Percentiles rank a stretch among this genome's conserved stretches.
Evolutionary conservation across 2,888 invertebrate genomes (phyloP).

Genomic region (Physocephala rufipes): DNA sequence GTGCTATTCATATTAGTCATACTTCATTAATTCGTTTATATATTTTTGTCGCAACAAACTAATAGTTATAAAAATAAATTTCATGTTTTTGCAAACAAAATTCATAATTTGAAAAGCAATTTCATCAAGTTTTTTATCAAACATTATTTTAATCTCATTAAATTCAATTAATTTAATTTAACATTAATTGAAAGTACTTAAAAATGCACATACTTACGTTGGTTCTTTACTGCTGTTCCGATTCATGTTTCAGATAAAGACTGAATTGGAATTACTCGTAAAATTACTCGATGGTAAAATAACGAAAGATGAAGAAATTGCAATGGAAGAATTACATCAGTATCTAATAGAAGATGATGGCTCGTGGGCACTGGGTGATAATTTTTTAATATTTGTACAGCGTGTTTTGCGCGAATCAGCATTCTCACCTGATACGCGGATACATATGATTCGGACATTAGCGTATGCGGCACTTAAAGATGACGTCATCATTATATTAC

Average conservation of each 20-base stretch:
- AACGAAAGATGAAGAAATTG: slow-evolving; percentile 76
- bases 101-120: too few relatives aligned
- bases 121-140: background rate
- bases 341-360: slow-evolving; percentile 90
- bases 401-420: slow-evolving; percentile 72
- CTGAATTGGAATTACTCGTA: slow-evolving; percentile 78
- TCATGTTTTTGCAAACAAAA: too few relatives aligned
- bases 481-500: slow-evolving; percentile 87
- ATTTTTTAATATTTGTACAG: slow-evolving; percentile 81
- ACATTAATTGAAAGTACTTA: background rate
- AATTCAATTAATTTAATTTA: background rate
- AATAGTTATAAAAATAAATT: too few relatives aligned
- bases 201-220: background rate
- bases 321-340: slow-evolving; percentile 84
- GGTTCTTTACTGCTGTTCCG: too few relatives aligned
- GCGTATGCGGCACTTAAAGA: slow-evolving; percentile 84
- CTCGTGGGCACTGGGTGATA: slow-evolving; percentile 91
- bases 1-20: too few relatives aligned
- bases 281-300: slow-evolving; percentile 77
- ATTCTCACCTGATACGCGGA: slow-evolving; percentile 71
- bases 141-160: background rate
- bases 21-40: too few relatives aligned
- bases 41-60: too few relatives aligned
- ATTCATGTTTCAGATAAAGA: slow-evolving; percentile 76
- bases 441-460: slow-evolving; percentile 76